These are phyloP conservation scores for Leptonema lineaticorne DNA, from an alignment of 1,140 invertebrate genomes.

Conservation along the genomic window DNA sequence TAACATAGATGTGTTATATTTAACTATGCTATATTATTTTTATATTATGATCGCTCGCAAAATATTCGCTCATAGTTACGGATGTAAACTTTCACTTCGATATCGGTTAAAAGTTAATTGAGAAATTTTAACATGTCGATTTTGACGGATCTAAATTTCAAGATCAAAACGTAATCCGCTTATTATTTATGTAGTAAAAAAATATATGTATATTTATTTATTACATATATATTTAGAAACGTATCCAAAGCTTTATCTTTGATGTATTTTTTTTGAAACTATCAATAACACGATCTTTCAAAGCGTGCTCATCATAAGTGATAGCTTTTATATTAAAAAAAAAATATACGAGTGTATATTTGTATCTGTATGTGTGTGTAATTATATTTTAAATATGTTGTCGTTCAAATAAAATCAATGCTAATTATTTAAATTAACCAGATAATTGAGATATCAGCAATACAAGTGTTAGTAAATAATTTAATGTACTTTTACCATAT, in stretches of 20 bases:
- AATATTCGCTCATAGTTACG: neutral
- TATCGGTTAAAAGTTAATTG: neutral
- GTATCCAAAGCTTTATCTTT: neutral
- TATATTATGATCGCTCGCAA: neutral
- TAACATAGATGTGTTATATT: too few relatives aligned
- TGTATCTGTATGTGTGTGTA: too few relatives aligned
- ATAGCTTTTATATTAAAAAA: neutral
- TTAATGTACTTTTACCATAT: too few relatives aligned
- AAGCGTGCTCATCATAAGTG: neutral
- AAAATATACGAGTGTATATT: too few relatives aligned
- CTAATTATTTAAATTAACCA: too few relatives aligned
- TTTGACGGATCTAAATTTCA: neutral
- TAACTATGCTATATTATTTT: neutral
- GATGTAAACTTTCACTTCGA: neutral
- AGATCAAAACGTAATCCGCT: slow-evolving; percentile 1
- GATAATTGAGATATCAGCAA: too few relatives aligned
- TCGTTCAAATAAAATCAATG: too few relatives aligned
- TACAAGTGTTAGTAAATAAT: too few relatives aligned
- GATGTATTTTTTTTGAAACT: neutral
- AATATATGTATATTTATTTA: neutral
- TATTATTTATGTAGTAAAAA: too few relatives aligned
- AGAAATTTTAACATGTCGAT: neutral
- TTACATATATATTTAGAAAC: neutral
- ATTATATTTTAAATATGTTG: too few relatives aligned
- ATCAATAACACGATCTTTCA: slow-evolving; percentile 2